Evolutionary conservation across 2,797 vertebrate genomes (phyloP), one percentile per base, ranked within the genome.

Genomic region (Schizopygopsis pylzovi): DNA sequence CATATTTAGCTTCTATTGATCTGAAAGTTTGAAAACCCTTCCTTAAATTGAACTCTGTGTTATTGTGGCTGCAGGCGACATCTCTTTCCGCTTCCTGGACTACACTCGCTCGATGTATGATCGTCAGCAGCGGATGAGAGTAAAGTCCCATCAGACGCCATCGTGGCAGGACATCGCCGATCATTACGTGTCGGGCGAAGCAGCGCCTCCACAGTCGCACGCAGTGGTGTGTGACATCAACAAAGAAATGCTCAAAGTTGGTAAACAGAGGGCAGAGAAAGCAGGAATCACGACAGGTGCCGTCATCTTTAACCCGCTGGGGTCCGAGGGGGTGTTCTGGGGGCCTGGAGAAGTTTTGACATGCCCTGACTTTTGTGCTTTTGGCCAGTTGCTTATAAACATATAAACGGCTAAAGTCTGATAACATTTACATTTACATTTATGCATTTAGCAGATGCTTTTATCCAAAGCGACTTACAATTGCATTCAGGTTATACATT

Each of bases 191-290:
- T 89, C 80, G 8, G 93, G 80, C 0, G 18, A 78, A 88, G 90
- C 0, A 49, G 90, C n/a, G 91, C 92, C 67, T 82, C 88, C 81
- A 0, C 94, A 94, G 37, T 97, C 97, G 45, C 93, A 79, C 0
- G 98, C 97, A 2, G 95, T 98, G 82, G 94, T 99, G 85, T 99
- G 98, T 89, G 98, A 99, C 92, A 98, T 99, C 89, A 99, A 98
- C 93, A 98, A 96, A 89, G 98, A 98, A 92, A 99, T 99, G 98
- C 94, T 99, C 71, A 97, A 95, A 90, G 94, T 98, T 84, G 98
- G 98, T 73, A 97, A 96, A 87, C 90, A 96, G 93, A 97, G 95
- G 88, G 96, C 96, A 0, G 91, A 93, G 7, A 76, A 89, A 11
- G 90, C 92, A 77, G 96, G 96, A 87, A 91, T 96, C 89, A 90